These are phyloP conservation scores for Aphidius ervi DNA, from an alignment of 1,140 invertebrate species.

Conservation along the genomic window DNA sequence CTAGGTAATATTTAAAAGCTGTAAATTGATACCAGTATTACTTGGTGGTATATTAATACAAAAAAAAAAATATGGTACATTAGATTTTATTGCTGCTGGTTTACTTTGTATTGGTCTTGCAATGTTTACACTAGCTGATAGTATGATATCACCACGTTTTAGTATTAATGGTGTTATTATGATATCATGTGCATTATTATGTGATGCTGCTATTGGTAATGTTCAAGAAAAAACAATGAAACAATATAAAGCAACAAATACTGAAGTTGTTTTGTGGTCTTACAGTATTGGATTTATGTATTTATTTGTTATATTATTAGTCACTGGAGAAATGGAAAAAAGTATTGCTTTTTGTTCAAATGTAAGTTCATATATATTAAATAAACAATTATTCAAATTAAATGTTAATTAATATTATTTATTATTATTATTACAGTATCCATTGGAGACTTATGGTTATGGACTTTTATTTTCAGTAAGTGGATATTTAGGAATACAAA, in stretches of 20 bases:
- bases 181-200: conserved; percentile 82
- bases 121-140: conserved; percentile 90
- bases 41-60: conserved; percentile 89
- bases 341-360: conserved; percentile 75
- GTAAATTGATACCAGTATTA: conserved; percentile 93
- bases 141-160: conserved; percentile 83
- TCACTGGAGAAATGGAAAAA: conserved; percentile 69
- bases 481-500: conserved; percentile 88
- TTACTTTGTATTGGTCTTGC: conserved; percentile 89
- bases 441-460: conserved; percentile 77
- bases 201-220: conserved; percentile 93
- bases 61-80: conserved; percentile 76
- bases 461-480: conserved; percentile 81
- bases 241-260: conserved; percentile 74
- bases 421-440: conserved; percentile 57
- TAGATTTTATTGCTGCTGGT: conserved; percentile 80
- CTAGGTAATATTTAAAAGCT: conserved; percentile 89
- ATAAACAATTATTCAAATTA: not conserved
- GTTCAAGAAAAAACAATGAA: conserved; percentile 94
- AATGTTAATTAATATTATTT: not conserved
- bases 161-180: conserved; percentile 77
- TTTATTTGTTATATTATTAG: conserved; percentile 70
- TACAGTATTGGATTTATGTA: conserved; percentile 87
- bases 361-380: conserved; percentile 53
- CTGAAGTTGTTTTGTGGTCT: conserved; percentile 91